Percentiles rank a stretch among this genome's conserved stretches.
Conservation (phyloP, 2,888 invertebrate species). For the Netelia fuscicornis region DNA sequence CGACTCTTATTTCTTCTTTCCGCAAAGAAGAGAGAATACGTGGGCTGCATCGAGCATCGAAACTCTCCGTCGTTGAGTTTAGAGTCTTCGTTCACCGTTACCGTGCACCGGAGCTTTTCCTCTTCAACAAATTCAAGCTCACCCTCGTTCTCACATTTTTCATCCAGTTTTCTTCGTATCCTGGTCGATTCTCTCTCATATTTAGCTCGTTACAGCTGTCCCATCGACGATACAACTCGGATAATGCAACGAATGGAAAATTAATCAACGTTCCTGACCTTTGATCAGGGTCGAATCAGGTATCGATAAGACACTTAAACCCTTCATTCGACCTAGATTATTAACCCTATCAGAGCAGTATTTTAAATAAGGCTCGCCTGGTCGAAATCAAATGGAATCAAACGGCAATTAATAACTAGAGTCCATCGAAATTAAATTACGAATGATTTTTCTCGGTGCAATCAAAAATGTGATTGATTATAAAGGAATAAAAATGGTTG, state of each 20-base stretch:
- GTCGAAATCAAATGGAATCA: no score
- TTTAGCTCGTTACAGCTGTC: slow-evolving; percentile 77
- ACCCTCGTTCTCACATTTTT: slow-evolving; percentile 1
- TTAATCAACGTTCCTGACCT: no score
- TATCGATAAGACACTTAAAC: no score
- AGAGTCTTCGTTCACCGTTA: slow-evolving; percentile 43
- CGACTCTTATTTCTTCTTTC: slow-evolving; percentile 66
- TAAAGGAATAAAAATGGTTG: neutral
- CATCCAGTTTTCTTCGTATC: slow-evolving; percentile 7
- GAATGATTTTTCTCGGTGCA: no score
- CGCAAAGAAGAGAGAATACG: slow-evolving; percentile 74
- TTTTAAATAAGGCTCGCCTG: no score
- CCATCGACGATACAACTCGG: slow-evolving; percentile 42
- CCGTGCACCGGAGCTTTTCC: slow-evolving; percentile 20
- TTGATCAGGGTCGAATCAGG: no score
- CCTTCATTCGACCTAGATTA: no score
- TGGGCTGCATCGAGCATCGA: slow-evolving; percentile 77
- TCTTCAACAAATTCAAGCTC: slow-evolving; percentile 17
- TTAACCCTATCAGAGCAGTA: no score
- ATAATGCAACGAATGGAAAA: neutral
- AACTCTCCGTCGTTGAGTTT: slow-evolving; percentile 27
- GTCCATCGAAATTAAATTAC: no score
- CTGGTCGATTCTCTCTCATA: slow-evolving; percentile 73
- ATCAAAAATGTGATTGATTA: no score
- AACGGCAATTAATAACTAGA: no score